These are phyloP conservation scores for Plumapathes pennacea DNA, from an alignment of 92 coral and sea anemone species.

Conservation along the genomic window DNA sequence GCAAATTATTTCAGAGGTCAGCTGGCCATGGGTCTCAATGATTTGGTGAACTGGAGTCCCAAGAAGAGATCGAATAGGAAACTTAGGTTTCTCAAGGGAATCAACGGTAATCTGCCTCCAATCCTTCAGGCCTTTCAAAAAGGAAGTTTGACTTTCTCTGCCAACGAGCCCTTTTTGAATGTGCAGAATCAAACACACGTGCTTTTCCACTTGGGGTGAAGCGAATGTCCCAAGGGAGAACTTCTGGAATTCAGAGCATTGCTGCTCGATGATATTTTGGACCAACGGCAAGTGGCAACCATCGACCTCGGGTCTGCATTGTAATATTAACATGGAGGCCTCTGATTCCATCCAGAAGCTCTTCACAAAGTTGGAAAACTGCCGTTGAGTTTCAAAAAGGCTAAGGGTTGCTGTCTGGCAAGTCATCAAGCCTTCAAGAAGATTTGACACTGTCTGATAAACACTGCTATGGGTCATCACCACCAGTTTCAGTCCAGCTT, in stretches of 20 bases:
- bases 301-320: constrained; percentile 39
- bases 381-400: constrained; percentile 34
- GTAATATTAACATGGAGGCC: constrained; percentile 20
- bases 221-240: not conserved
- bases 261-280: constrained; percentile 19
- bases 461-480: constrained; percentile 37
- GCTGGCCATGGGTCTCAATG: constrained; percentile 2
- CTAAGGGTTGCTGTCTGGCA: constrained; percentile 38
- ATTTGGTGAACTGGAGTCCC: constrained; percentile 7
- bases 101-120: constrained; percentile 39
- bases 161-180: constrained; percentile 9
- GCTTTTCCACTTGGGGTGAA: constrained; percentile 3
- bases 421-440: constrained; percentile 7
- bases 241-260: constrained; percentile 5
- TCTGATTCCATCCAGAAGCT: constrained; percentile 25
- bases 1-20: constrained; percentile 21
- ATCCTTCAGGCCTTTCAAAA: constrained; percentile 18
- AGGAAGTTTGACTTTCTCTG: constrained; percentile 1
- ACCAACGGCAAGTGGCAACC: constrained; percentile 22
- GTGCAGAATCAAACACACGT: constrained; percentile 30
- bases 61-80: constrained; percentile 12
- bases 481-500: constrained; percentile 18
- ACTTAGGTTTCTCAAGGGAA: constrained; percentile 25
- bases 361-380: constrained; percentile 19
- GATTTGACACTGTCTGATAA: constrained; percentile 16